These are phyloP conservation scores for Branchipolynoe longqiensis DNA, from an alignment of 2,888 invertebrate genomes.

Conservation along the genomic window DNA sequence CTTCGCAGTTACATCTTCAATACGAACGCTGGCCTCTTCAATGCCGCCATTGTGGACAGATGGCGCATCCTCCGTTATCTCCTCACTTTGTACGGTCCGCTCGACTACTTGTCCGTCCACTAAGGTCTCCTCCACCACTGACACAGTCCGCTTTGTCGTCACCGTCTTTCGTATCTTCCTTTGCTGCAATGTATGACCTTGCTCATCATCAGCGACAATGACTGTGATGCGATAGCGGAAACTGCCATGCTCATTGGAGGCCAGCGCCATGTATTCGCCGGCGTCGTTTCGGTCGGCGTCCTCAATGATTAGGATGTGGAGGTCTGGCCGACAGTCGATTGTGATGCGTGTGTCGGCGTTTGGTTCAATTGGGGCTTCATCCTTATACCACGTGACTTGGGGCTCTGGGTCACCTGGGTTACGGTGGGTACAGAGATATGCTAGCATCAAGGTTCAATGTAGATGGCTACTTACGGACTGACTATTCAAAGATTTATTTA, in stretches of 20 bases:
- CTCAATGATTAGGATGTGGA: conserved; percentile 70
- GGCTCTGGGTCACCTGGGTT: conserved; percentile 65
- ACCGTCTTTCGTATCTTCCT: conserved; percentile 24
- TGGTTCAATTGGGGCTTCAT: conserved; percentile 68
- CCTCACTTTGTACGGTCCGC: not conserved
- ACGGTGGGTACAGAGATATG: not conserved
- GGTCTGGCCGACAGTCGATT: conserved; percentile 57
- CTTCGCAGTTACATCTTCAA: not conserved
- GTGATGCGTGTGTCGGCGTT: conserved; percentile 40
- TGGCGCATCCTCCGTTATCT: not conserved
- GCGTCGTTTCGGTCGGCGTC: conserved; percentile 69
- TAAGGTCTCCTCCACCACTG: conserved; percentile 40
- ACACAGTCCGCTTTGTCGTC: conserved; percentile 19
- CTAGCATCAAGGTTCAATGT: not conserved
- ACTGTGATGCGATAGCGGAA: conserved; percentile 65
- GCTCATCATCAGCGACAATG: conserved; percentile 13
- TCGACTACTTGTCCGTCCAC: conserved; percentile 49
- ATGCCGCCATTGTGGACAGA: not conserved
- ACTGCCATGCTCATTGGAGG: conserved; percentile 71
- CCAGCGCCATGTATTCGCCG: conserved; percentile 73
- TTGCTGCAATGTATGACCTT: not conserved
- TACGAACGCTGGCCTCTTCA: conserved; percentile 23
- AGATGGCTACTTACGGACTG: not conserved
- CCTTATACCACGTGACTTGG: conserved; percentile 77
- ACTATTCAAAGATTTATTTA: too few relatives aligned